Base-by-base conservation (phyloP, 2,797 vertebrate species). In the Cottoperca gobio region DNA sequence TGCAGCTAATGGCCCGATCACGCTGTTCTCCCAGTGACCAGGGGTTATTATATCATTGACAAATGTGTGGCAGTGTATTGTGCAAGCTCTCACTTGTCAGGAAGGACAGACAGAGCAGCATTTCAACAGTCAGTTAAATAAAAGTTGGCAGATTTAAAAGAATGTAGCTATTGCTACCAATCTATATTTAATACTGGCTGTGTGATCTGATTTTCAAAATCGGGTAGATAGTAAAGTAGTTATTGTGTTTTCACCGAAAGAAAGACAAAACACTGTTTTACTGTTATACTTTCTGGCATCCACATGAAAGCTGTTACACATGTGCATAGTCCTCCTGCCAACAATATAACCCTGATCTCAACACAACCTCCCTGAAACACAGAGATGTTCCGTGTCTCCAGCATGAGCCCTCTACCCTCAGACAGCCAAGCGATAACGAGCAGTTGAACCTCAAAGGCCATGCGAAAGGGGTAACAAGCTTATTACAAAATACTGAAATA, bases 81-180 rank as follows among this genome's bases (percentile, higher is more conserved):
- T 69, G 48, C 52, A 70, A 83, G 37, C 50, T 69, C 40, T 39
- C 19, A 17, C 35, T 71, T 45, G 55, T 66, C 66, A 72, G 35
- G 3, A 7, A 50, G 35, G 19, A 61, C 31, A 33, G 61, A 49
- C 54, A 52, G 59, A 79, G 59, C 45, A 65, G 63, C 71, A 62
- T 58, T 83, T 80, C 63, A 80, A 52, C 57, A 69, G 31, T 50
- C 23, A 26, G 40, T 73, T 58, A 52, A 58, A 62, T 26, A 66
- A 73, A 68, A 60, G 48, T 40, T 72, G 33, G 39, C 52, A 37
- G 37, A 23, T 63, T 53, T 53, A 9, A 24, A 5, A 46, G n/a
- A 49, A 59, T 53, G 37, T 19, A 58, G 67, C 31, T 58, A 37
- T 10, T 58, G 11, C 59, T 35, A 65, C 46, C 14, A 57, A 19